Percentiles rank a stretch among this genome's conserved stretches.
phyloP scores from a whole-genome alignment of 2,888 invertebrate species.

The Capitulum mitella region DNA sequence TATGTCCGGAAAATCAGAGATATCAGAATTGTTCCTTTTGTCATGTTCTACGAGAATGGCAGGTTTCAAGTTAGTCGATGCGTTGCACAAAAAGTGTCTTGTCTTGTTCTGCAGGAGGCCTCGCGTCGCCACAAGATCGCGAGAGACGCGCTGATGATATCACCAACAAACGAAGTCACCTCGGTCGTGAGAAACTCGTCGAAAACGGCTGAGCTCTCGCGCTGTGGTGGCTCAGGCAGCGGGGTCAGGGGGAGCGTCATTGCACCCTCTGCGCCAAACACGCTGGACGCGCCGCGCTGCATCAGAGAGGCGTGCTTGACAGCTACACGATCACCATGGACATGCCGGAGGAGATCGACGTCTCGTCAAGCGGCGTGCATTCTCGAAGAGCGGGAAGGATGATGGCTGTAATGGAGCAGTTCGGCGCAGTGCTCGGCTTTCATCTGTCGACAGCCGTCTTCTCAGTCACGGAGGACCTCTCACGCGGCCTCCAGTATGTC shows the following conservation, averaged over 20 bases:
- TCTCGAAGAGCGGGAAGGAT: background rate
- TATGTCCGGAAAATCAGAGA: no score
- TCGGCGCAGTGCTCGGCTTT: background rate
- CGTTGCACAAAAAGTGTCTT: no score
- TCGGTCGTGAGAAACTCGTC: background rate
- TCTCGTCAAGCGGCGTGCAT: background rate
- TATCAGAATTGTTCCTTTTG: no score
- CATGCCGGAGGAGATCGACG: background rate
- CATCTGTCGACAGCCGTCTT: background rate
- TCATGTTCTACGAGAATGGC: no score
- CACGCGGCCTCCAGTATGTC: background rate
- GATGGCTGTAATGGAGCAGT: background rate
- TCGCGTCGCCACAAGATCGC: background rate
- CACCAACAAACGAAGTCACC: background rate
- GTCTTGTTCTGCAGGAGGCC: background rate
- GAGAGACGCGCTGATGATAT: background rate
- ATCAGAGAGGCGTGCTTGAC: background rate
- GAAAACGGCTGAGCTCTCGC: background rate
- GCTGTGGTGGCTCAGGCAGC: background rate
- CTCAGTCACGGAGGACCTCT: background rate
- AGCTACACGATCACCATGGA: background rate
- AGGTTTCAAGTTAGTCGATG: no score
- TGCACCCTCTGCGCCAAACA: background rate
- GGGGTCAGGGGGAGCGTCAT: background rate
- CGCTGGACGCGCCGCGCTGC: background rate